Evolutionary conservation across 2,113 vertebrate species (phyloP).

Genomic region (Coreoperca whiteheadi): DNA sequence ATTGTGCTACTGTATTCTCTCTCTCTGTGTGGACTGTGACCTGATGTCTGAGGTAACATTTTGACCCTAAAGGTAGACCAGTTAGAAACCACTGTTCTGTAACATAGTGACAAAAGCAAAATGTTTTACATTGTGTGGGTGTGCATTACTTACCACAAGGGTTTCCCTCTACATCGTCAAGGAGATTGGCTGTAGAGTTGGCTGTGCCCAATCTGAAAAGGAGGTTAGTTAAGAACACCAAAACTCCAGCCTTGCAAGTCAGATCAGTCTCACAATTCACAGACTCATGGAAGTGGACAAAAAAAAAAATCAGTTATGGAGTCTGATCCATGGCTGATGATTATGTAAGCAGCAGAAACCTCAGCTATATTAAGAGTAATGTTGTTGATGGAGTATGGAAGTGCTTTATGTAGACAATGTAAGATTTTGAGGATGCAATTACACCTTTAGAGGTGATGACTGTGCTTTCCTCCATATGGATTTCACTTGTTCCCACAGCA

Average conservation of each 20-base stretch:
- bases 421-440: not conserved
- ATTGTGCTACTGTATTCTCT: no score
- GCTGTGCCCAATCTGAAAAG: conserved; percentile 89
- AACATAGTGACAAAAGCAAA: not conserved
- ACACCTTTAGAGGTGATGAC: no score
- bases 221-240: conserved; percentile 59
- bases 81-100: not conserved
- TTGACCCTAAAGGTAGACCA: not conserved
- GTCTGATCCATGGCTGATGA: not conserved
- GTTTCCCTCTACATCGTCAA: conserved; percentile 93
- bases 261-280: not conserved
- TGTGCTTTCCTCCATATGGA: not conserved
- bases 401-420: no score
- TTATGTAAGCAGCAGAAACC: not conserved
- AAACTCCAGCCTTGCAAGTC: not conserved
- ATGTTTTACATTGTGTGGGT: not conserved
- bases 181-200: conserved; percentile 94
- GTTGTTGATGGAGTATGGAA: no score
- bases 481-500: not conserved
- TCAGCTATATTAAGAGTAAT: not conserved
- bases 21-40: not conserved
- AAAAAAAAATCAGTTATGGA: not conserved
- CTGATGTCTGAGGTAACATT: not conserved
- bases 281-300: not conserved
- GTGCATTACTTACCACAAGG: conserved; percentile 87